These are phyloP conservation scores for Hystrix cristata DNA, from an alignment of 2,113 vertebrate species.

Conservation along the genomic window DNA sequence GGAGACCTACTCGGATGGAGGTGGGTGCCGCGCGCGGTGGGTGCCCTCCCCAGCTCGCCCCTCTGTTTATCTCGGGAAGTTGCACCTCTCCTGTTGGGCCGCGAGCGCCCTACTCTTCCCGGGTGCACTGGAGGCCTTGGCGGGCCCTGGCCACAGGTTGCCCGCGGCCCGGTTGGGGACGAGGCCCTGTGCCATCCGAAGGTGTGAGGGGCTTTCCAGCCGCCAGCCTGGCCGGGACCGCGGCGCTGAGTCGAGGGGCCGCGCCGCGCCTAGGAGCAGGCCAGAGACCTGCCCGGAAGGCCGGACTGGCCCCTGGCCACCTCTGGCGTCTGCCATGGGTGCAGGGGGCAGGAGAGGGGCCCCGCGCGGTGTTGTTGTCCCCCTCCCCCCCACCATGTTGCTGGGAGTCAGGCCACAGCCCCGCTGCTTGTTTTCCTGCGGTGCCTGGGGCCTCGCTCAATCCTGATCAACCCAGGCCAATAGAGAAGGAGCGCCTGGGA, in stretches of 20 bases:
- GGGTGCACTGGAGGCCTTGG: slow-evolving; percentile 8
- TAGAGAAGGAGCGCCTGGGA: slow-evolving; percentile 62
- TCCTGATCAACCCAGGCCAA: slow-evolving; percentile 80
- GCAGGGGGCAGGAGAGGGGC: slow-evolving; percentile 3
- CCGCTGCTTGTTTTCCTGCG: slow-evolving; percentile 83
- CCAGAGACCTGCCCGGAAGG: slow-evolving; percentile 60
- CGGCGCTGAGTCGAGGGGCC: neutral
- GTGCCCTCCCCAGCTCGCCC: neutral
- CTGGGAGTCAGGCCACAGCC: slow-evolving; percentile 5
- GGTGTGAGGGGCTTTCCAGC: slow-evolving; percentile 45
- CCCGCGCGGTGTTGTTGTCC: neutral
- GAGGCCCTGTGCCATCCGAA: slow-evolving; percentile 57
- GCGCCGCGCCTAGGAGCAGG: slow-evolving; percentile 38
- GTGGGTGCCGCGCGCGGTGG: slow-evolving; percentile 87
- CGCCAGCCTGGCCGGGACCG: slow-evolving; percentile 74
- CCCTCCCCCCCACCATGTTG: neutral
- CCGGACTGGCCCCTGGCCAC: slow-evolving; percentile 34
- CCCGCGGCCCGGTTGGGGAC: slow-evolving; percentile 49
- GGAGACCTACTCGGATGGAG: slow-evolving; percentile 99
- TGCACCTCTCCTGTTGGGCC: slow-evolving; percentile 46
- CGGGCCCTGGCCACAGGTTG: slow-evolving; percentile 85
- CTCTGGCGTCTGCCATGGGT: neutral
- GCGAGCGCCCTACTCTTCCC: slow-evolving; percentile 4
- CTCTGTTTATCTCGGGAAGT: slow-evolving; percentile 69
- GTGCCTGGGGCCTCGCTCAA: slow-evolving; percentile 82